These are phyloP conservation scores for Orchesellides sinensis DNA, from an alignment of 2,888 invertebrate species.

Conservation along the genomic window DNA sequence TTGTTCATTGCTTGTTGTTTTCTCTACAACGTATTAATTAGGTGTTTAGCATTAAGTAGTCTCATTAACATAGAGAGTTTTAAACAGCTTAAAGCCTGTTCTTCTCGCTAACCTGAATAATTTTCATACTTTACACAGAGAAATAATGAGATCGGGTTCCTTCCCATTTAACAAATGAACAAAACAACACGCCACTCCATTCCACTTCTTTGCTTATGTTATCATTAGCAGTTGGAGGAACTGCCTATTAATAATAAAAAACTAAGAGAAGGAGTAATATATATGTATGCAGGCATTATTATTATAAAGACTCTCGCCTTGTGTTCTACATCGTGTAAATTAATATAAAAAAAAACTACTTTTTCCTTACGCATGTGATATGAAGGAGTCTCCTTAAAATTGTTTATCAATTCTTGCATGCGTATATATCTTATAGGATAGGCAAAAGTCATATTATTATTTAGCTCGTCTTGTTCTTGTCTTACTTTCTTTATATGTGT, in stretches of 20 bases:
- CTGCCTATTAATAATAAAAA: slow-evolving; percentile 40
- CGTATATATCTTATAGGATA: not conserved
- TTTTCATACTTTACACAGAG: too few relatives aligned
- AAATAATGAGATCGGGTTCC: slow-evolving; percentile 45
- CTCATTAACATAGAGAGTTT: slow-evolving; percentile 47
- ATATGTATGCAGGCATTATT: not conserved
- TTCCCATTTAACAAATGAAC: not conserved
- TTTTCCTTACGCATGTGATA: too few relatives aligned
- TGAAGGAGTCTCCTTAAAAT: too few relatives aligned
- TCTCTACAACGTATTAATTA: slow-evolving; percentile 49
- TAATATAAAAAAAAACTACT: slow-evolving; percentile 4
- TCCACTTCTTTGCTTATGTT: slow-evolving; percentile 54
- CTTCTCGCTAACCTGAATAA: not conserved
- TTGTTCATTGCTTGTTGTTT: not conserved
- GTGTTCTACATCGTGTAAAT: slow-evolving; percentile 3
- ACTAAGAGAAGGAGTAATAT: slow-evolving; percentile 32
- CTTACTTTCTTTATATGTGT: not conserved
- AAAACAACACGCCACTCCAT: slow-evolving; percentile 4
- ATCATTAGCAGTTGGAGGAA: slow-evolving; percentile 43
- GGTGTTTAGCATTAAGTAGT: slow-evolving; percentile 62
- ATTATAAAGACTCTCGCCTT: not conserved
- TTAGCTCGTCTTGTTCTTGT: not conserved
- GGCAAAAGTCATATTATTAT: not conserved
- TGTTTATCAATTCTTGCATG: not conserved
- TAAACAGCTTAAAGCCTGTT: not conserved